Evolutionary conservation across 2,888 invertebrate species (phyloP).

Genomic region (Lobophora halterata): DNA sequence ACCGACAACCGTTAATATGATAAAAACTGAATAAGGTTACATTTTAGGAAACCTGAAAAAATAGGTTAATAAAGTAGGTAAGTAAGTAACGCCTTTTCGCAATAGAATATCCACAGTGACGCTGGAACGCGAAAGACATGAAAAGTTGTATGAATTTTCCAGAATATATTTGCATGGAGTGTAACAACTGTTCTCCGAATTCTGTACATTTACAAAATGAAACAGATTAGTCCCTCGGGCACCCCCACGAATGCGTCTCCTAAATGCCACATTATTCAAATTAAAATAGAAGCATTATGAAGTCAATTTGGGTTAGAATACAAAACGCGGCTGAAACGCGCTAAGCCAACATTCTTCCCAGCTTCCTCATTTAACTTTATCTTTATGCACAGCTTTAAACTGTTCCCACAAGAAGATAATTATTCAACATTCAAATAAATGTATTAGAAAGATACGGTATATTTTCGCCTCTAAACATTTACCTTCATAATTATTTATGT

Average conservation of each 20-base stretch:
- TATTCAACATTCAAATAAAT: constrained; percentile 22
- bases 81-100: too few relatives aligned
- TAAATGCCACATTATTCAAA: constrained; percentile 55
- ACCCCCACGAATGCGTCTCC: constrained; percentile 32
- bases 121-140: too few relatives aligned
- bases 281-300: constrained; percentile 51
- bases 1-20: too few relatives aligned
- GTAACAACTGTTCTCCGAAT: constrained; percentile 6
- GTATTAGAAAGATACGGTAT: constrained; percentile 2
- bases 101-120: too few relatives aligned
- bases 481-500: too few relatives aligned
- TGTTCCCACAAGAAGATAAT: constrained; percentile 28
- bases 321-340: constrained; percentile 34
- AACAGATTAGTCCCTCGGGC: constrained; percentile 46
- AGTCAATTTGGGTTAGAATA: constrained; percentile 45
- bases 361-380: constrained; percentile 39
- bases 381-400: constrained; percentile 46
- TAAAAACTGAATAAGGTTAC: too few relatives aligned
- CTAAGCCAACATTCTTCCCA: constrained; percentile 34
- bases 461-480: too few relatives aligned
- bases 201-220: constrained; percentile 38
- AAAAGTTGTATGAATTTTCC: background rate
- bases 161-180: background rate
- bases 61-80: too few relatives aligned
- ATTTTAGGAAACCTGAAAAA: too few relatives aligned